These are phyloP conservation scores for Artemisiospiza belli DNA, from an alignment of 2,113 vertebrate species.

Conservation along the genomic window DNA sequence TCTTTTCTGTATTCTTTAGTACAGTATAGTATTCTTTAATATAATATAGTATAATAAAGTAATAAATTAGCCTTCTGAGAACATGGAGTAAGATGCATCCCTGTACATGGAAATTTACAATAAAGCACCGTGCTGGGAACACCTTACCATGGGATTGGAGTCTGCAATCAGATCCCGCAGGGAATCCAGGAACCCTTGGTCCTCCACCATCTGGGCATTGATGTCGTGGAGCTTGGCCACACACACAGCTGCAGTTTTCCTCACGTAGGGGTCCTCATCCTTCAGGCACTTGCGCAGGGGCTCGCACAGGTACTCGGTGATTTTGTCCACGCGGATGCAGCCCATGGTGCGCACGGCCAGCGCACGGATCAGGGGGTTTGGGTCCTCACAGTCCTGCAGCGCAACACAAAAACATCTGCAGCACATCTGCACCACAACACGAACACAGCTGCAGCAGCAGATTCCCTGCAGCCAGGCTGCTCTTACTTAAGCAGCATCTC, in stretches of 20 bases:
- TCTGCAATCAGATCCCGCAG: slow-evolving; percentile 96
- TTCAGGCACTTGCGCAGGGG: slow-evolving; percentile 97
- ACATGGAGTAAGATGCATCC: no score
- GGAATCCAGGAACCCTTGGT: slow-evolving; percentile 97
- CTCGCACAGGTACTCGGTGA: slow-evolving; percentile 97
- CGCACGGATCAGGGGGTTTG: slow-evolving; percentile 95
- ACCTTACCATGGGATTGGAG: slow-evolving; percentile 94
- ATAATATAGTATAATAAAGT: no score
- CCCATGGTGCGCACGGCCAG: slow-evolving; percentile 99
- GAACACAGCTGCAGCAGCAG: background rate
- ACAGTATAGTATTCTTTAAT: no score
- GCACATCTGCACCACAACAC: slow-evolving; percentile 41
- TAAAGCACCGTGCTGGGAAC: accelerated
- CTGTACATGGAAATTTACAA: no score
- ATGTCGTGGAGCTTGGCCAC: slow-evolving; percentile 99
- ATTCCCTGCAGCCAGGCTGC: background rate
- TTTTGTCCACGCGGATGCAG: slow-evolving; percentile 97
- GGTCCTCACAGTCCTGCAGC: slow-evolving; percentile 95
- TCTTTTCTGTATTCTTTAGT: no score
- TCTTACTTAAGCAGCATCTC: background rate
- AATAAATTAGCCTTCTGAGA: no score
- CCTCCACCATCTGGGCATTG: slow-evolving; percentile 99
- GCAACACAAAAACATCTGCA: accelerated
- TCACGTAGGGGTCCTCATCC: slow-evolving; percentile 96
- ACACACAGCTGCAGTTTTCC: slow-evolving; percentile 96